These are phyloP conservation scores for Sebastes minor DNA, from an alignment of 2,797 vertebrate genomes.

Conservation along the genomic window DNA sequence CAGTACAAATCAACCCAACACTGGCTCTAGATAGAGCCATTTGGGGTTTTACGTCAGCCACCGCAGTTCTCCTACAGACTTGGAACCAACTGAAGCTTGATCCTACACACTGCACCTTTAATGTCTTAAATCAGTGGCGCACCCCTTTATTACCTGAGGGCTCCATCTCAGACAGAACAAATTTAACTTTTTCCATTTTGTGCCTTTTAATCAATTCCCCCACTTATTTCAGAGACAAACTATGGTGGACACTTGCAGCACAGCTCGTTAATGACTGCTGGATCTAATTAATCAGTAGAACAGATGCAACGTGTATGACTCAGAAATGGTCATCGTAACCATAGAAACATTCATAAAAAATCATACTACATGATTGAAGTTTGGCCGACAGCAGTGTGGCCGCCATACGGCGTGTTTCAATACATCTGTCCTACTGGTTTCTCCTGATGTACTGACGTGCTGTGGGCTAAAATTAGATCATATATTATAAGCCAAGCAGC, in stretches of 20 bases:
- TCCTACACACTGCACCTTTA: background rate
- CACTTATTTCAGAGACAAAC: background rate
- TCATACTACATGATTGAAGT: background rate
- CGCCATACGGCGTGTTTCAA: background rate
- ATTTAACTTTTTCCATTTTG: background rate
- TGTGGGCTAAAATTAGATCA: conserved; percentile 24
- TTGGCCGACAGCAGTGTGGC: background rate
- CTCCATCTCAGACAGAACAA: background rate
- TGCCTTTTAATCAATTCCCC: background rate
- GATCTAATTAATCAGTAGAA: background rate
- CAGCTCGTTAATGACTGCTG: background rate
- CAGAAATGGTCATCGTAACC: background rate
- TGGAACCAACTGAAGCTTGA: too few species aligned
- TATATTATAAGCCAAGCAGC: background rate
- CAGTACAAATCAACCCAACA: too few species aligned
- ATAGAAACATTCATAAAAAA: background rate
- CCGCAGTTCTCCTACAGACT: background rate
- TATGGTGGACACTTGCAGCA: background rate
- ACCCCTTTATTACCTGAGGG: background rate
- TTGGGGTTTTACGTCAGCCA: background rate
- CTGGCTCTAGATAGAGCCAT: too few species aligned
- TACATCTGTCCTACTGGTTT: background rate
- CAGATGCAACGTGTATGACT: background rate
- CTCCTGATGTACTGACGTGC: background rate
- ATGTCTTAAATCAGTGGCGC: background rate